These are phyloP conservation scores for Procavia capensis DNA, from an alignment of 2,113 vertebrate genomes.

Conservation along the genomic window DNA sequence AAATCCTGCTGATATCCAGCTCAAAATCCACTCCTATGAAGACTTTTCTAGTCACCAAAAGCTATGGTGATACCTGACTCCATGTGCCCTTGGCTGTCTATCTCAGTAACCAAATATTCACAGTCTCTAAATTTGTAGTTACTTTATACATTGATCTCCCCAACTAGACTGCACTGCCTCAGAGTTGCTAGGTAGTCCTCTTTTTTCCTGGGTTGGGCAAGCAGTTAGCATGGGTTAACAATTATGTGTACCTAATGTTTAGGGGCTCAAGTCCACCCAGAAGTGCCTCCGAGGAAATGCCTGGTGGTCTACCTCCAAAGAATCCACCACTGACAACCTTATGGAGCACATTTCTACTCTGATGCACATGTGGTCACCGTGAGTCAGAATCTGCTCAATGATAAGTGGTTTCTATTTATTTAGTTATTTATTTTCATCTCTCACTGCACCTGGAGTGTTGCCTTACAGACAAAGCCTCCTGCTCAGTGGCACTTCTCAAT, in stretches of 20 bases:
- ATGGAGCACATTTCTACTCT: not conserved
- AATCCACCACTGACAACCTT: not conserved
- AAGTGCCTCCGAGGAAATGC: not conserved
- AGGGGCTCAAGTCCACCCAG: not conserved
- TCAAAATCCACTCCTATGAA: not conserved
- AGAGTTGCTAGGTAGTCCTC: not conserved
- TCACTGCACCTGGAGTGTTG: not conserved
- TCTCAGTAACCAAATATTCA: not conserved
- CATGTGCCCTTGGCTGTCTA: not conserved
- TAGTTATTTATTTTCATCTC: not conserved
- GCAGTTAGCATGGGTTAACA: not conserved
- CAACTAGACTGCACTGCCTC: not conserved
- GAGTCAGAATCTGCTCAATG: not conserved
- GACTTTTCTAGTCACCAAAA: not conserved
- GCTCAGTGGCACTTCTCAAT: not conserved
- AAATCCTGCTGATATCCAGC: not conserved
- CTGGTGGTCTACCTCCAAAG: no score
- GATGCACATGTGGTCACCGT: not conserved
- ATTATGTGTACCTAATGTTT: not conserved
- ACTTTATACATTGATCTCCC: not conserved
- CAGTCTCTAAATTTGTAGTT: not conserved
- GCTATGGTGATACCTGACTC: not conserved
- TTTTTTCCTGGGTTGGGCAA: not conserved
- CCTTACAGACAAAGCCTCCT: not conserved
- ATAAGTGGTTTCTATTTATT: not conserved